Base-by-base conservation (phyloP, 1,140 invertebrate species). In the Cephus cinctus region DNA sequence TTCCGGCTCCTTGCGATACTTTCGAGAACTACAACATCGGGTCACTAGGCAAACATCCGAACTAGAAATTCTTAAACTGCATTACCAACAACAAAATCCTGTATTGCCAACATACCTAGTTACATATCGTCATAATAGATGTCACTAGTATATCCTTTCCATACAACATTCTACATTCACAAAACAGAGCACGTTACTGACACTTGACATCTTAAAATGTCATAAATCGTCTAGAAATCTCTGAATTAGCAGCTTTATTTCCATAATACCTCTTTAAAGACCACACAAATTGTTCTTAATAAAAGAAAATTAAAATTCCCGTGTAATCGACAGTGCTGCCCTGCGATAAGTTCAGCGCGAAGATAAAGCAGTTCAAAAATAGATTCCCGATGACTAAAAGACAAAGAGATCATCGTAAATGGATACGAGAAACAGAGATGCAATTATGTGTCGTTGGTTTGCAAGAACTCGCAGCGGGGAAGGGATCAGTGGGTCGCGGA, bases 111-210 rank as follows among this genome's bases (percentile, higher is more conserved):
- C 15, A 21, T 34, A 23, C 40, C 9, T 5, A 15, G 36, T 22
- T 1, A 14, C 5, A 18, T 22, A 5, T 3, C 4, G 30, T 16
- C 9, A 6, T 20, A 9, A 40, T 25, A 22, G 22, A 43, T 3
- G 21, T 25, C 12, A 18, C 8, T 43, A 5, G 3, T 20, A 11
- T 21, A 6, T 11, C 11, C 3, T 15, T 20, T n/a, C 11, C 15
- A n/a, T 18, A 5, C 20, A 21, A 5, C 25, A 15, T 8, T 15
- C 4, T 39, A 35, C 50, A 22, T 25, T 21, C 27, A 30, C 48
- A 41, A 56, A 52, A 56, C 50, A 36, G 21, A 39, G 27, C 23
- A 43, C 9, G 38, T 11, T 43, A 41, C 36, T 14, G 35, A 41
- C n/a, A n/a, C n/a, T n/a, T n/a, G n/a, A n/a, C n/a, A n/a, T n/a